Evolutionary conservation across 2,888 invertebrate genomes (phyloP).

Genomic region (Zygogramma bicolorata): DNA sequence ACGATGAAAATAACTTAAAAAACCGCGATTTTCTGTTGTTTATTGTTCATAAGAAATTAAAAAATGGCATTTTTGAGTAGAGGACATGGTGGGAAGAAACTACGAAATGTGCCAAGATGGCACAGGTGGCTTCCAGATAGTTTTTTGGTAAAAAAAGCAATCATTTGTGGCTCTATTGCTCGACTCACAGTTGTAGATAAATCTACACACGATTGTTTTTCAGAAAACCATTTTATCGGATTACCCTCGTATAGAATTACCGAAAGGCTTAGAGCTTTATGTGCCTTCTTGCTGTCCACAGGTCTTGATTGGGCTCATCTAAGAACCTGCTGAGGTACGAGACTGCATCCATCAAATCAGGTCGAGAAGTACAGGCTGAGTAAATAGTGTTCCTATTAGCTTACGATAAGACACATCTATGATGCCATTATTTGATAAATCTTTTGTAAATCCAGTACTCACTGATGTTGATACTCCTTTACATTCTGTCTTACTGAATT

Average conservation of each 20-base stretch:
- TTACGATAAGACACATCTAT: slow-evolving; percentile 34
- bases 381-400: slow-evolving; percentile 39
- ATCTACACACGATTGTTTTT: slow-evolving; percentile 34
- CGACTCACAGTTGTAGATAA: slow-evolving; percentile 38
- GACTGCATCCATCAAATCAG: slow-evolving; percentile 41
- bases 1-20: too few species aligned
- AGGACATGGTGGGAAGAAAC: too few species aligned
- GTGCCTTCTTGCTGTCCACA: slow-evolving; percentile 43
- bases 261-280: slow-evolving; percentile 41
- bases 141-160: too few species aligned
- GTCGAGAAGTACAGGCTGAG: slow-evolving; percentile 35
- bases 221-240: slow-evolving; percentile 32
- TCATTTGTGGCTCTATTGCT: too few species aligned
- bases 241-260: slow-evolving; percentile 31
- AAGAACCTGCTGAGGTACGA: slow-evolving; percentile 34
- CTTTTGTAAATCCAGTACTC: slow-evolving; percentile 30
- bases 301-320: slow-evolving; percentile 29
- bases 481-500: slow-evolving; percentile 40
- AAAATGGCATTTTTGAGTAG: too few species aligned
- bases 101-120: too few species aligned
- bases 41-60: too few species aligned
- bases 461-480: slow-evolving; percentile 39
- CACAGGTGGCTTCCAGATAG: too few species aligned
- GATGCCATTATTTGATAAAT: slow-evolving; percentile 3
- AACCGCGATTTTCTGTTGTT: too few species aligned